These are phyloP conservation scores for Tipula confusa DNA, from an alignment of 2,888 invertebrate species.

Conservation along the genomic window DNA sequence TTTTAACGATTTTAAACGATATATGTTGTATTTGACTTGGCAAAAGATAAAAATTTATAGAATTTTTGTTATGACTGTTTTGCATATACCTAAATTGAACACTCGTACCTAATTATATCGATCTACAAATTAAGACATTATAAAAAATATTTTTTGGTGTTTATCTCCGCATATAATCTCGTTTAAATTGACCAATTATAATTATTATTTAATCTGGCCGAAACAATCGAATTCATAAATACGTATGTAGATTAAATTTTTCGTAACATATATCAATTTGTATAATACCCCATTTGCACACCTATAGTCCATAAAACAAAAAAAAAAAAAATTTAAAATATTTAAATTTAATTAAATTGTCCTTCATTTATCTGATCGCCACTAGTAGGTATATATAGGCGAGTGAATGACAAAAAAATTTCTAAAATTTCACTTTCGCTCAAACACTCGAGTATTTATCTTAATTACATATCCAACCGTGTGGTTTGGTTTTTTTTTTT, in stretches of 20 bases:
- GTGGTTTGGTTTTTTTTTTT: not conserved
- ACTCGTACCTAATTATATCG: not conserved
- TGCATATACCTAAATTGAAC: not conserved
- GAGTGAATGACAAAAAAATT: not conserved
- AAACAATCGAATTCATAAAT: not conserved
- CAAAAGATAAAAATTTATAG: not conserved
- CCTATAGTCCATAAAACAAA: not conserved
- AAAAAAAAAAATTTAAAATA: no score
- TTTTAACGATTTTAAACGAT: not conserved
- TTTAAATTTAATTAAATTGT: constrained; percentile 8
- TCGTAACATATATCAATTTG: constrained; percentile 10
- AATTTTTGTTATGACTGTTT: not conserved
- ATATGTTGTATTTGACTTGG: not conserved
- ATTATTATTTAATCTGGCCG: not conserved
- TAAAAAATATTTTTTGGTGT: not conserved
- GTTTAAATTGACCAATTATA: not conserved
- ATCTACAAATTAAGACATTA: not conserved
- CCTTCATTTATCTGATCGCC: not conserved
- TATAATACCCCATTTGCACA: not conserved
- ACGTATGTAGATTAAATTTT: not conserved
- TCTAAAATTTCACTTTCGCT: constrained; percentile 25
- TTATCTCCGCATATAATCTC: not conserved
- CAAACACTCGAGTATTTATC: not conserved
- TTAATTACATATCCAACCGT: constrained; percentile 6
- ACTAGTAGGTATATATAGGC: no score